A percentile compares a stretch with the other conserved stretches of the same genome.
These are phyloP conservation scores for Drosophila kepulauana DNA, from an alignment of 1,140 invertebrate species.

Conservation along the genomic window DNA sequence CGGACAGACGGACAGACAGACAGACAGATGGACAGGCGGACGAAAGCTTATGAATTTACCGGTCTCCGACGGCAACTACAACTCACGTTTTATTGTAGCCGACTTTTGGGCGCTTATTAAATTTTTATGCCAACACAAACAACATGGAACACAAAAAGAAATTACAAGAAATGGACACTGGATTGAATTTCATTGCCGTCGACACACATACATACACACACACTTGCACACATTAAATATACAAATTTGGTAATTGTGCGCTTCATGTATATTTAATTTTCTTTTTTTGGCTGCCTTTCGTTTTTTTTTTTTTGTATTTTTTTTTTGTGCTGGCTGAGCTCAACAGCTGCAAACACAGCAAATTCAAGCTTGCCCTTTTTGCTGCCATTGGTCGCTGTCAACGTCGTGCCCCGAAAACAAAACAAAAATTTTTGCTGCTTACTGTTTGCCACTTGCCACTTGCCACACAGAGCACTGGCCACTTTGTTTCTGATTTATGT, in stretches of 20 bases:
- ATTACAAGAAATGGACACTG: slow-evolving; percentile 65
- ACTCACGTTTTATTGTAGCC: slow-evolving; percentile 67
- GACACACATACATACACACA: slow-evolving; percentile 28
- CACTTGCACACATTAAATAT: slow-evolving; percentile 53
- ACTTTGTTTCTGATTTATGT: slow-evolving; percentile 6
- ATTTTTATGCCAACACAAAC: slow-evolving; percentile 68
- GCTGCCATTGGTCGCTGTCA: slow-evolving; percentile 3
- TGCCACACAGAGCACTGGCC: background rate
- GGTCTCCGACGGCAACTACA: slow-evolving; percentile 42
- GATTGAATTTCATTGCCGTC: slow-evolving; percentile 65
- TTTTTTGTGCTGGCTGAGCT: slow-evolving; percentile 37
- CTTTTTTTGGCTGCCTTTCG: slow-evolving; percentile 7
- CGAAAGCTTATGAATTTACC: slow-evolving; percentile 64
- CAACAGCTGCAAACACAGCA: slow-evolving; percentile 41
- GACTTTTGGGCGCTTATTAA: slow-evolving; percentile 73
- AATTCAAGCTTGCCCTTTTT: slow-evolving; percentile 33
- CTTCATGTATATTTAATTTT: slow-evolving; percentile 79
- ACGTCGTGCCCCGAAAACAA: background rate
- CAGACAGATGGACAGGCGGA: background rate
- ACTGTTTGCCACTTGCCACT: slow-evolving; percentile 8
- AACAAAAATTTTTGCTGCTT: slow-evolving; percentile 1
- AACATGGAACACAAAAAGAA: slow-evolving; percentile 22
- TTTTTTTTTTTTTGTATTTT: slow-evolving; percentile 15
- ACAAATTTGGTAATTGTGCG: slow-evolving; percentile 75
- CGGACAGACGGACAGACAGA: background rate